Base-by-base conservation (phyloP, 2,888 invertebrate species). In the Danaus chrysippus region DNA sequence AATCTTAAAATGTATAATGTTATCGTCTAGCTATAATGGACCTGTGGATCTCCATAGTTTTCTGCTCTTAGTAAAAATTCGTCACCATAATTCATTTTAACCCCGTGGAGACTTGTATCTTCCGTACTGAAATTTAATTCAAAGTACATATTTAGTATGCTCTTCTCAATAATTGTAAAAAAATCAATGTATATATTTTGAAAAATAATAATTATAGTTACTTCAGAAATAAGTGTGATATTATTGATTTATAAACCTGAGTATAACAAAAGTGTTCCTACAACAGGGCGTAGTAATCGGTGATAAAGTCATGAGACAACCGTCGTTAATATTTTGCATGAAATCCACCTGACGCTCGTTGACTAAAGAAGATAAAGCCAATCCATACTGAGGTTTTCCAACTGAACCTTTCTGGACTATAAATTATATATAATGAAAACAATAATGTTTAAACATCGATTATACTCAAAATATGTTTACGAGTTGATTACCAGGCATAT, bases 241-340 rank as follows among this genome's bases (percentile, higher is more conserved):
- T 13, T 41, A 56, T 15, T 11, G 42, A 19, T 42, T 12, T 42
- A 10, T 19, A 10, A 9, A 86, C 89, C 84, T 87, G 56, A 84
- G 67, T 65, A 91, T 83, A 54, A 86, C 76, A 61, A 91, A 92
- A 1, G 90, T 88, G 68, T 92, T 92, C 44, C 92, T 83, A 53
- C 91, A 87, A 68, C 91, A 91, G 0, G 91, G 91, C 3, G 85
- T 87, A n/a, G 82, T 84, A 52, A 90, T 86, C 1, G 91, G 86
- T 1, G 91, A 91, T 52, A 90, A 75, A 1, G 91, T 90, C 82
- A 92, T 83, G 10, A 85, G 73, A 54, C 87, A 89, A 15, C 87
- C 88, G 52, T 89, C 86, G 62, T 73, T 75, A 59, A 91, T 84
- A 65, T 89, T 87, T 70, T 91, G 86, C 78, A 84, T 82, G 64